Conservation (phyloP, 2,113 vertebrate genomes). For the Orientallactaga bullata region DNA sequence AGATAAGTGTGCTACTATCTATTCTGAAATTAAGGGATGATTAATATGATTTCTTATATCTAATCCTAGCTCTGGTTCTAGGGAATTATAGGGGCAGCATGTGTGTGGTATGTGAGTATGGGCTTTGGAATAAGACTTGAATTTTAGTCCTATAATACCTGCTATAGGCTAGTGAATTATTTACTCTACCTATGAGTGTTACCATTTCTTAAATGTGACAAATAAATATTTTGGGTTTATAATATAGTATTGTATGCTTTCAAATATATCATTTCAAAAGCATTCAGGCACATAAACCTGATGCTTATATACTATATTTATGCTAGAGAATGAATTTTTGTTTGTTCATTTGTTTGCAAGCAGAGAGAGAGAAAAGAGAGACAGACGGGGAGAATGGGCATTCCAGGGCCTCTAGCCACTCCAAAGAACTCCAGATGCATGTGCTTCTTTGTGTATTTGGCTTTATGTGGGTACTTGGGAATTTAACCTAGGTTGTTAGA, state of each 20-base stretch:
- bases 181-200: constrained; percentile 2
- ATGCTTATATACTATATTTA: constrained; percentile 17
- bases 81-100: not conserved
- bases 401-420: too few species aligned
- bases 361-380: too few species aligned
- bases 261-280: not conserved
- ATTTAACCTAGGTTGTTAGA: too few species aligned
- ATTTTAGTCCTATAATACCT: not conserved
- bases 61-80: constrained; percentile 22
- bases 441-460: too few species aligned
- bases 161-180: not conserved
- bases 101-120: not conserved
- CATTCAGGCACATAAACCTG: not conserved
- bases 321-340: not conserved
- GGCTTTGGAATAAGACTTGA: not conserved
- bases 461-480: too few species aligned
- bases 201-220: constrained; percentile 46
- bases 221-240: not conserved
- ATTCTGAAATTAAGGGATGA: constrained; percentile 23
- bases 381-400: too few species aligned
- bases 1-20: not conserved
- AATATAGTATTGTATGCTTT: not conserved
- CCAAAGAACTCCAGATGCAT: too few species aligned
- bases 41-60: constrained; percentile 38
- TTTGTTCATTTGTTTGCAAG: too few species aligned